A percentile compares a stretch with the other conserved stretches of the same genome.
Conservation (phyloP, 2,888 invertebrate genomes). For the Aphodius granarius region DNA sequence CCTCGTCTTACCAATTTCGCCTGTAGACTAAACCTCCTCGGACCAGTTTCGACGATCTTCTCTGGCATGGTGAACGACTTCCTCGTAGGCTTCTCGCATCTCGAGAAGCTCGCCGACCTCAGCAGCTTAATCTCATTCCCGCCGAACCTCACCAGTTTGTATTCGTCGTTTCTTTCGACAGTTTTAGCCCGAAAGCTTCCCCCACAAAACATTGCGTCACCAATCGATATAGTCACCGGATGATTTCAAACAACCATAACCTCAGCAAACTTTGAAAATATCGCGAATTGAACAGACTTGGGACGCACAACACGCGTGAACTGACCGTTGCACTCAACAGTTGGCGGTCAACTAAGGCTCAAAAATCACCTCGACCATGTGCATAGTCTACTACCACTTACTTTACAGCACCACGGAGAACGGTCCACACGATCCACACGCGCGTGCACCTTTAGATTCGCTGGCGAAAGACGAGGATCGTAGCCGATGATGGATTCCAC, state of each 20-base stretch:
- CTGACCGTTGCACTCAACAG: slow-evolving; percentile 15
- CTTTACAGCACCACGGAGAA: neutral
- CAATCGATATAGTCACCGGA: slow-evolving; percentile 16
- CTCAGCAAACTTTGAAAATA: neutral
- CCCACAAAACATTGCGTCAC: slow-evolving; percentile 46
- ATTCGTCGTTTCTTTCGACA: slow-evolving; percentile 47
- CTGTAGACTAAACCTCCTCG: slow-evolving; percentile 29
- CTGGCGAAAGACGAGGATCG: slow-evolving; percentile 13
- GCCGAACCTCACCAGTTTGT: slow-evolving; percentile 45
- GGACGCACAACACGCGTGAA: neutral
- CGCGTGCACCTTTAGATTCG: slow-evolving; percentile 16
- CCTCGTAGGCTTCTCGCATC: slow-evolving; percentile 24
- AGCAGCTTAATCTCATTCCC: slow-evolving; percentile 45
- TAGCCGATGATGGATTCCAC: neutral
- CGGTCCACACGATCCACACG: slow-evolving; percentile 11
- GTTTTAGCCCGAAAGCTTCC: slow-evolving; percentile 50
- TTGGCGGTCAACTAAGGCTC: slow-evolving; percentile 24
- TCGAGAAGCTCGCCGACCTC: slow-evolving; percentile 38
- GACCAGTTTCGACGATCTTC: slow-evolving; percentile 38
- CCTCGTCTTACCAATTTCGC: slow-evolving; percentile 29
- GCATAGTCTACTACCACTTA: slow-evolving; percentile 18
- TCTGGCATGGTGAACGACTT: slow-evolving; percentile 43
- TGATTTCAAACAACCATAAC: neutral
- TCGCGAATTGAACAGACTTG: neutral
- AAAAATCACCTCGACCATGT: slow-evolving; percentile 23